A percentile compares a stretch with the other conserved stretches of the same genome.
These are phyloP conservation scores for Bellardia pandia DNA, from an alignment of 2,888 invertebrate genomes.

Conservation along the genomic window DNA sequence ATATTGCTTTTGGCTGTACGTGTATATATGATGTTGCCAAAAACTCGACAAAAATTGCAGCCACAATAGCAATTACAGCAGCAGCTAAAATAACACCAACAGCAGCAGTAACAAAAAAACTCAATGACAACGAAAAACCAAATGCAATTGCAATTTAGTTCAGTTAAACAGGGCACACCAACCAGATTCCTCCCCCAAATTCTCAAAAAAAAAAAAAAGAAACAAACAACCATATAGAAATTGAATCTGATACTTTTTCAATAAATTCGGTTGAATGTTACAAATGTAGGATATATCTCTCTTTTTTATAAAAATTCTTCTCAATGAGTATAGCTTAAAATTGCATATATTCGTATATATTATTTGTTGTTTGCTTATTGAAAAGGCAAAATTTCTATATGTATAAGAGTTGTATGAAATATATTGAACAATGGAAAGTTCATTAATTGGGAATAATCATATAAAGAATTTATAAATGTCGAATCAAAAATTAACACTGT, in stretches of 20 bases:
- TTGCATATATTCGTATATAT: constrained; percentile 9
- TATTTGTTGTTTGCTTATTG: constrained; percentile 30
- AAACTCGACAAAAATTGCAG: constrained; percentile 49
- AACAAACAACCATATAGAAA: constrained; percentile 30
- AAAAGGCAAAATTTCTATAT: constrained; percentile 4
- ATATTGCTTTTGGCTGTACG: constrained; percentile 30
- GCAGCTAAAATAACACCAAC: constrained; percentile 15
- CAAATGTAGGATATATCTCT: not conserved
- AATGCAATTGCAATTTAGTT: constrained; percentile 59
- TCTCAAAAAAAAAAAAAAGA: not conserved
- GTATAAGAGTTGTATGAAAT: constrained; percentile 43
- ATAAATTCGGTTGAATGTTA: constrained; percentile 32
- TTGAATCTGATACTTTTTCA: constrained; percentile 42
- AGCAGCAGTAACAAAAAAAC: not conserved
- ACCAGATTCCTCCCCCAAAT: constrained; percentile 15
- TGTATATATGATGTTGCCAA: constrained; percentile 46
- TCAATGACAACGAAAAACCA: constrained; percentile 47
- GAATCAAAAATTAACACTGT: constrained; percentile 36
- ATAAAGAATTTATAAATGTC: constrained; percentile 13
- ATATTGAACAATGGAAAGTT: constrained; percentile 56
- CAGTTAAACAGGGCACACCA: constrained; percentile 34
- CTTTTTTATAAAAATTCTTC: not conserved
- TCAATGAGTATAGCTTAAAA: constrained; percentile 27
- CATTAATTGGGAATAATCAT: constrained; percentile 58
- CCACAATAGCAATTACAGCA: constrained; percentile 61